Percentiles rank a stretch among this genome's conserved stretches.
Evolutionary conservation across 1,140 invertebrate genomes (phyloP).

Genomic region (Temnothorax longispinosus): DNA sequence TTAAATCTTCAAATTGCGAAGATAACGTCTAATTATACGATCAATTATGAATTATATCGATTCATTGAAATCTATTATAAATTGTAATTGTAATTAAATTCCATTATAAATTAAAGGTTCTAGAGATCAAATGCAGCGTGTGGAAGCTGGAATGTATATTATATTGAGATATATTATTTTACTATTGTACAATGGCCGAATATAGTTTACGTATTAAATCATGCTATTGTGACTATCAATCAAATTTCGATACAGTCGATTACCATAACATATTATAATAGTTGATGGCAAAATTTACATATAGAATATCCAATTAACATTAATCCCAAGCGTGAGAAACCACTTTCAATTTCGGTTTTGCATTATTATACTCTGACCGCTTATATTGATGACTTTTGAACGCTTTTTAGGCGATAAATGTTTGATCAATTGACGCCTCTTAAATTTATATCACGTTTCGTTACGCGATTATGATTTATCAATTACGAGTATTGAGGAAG

Average conservation of each 20-base stretch:
- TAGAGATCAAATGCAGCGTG: neutral
- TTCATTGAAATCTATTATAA: neutral
- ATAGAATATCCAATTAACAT: slow-evolving; percentile 26
- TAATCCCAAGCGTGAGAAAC: slow-evolving; percentile 24
- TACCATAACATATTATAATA: slow-evolving; percentile 37
- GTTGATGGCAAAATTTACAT: slow-evolving; percentile 46
- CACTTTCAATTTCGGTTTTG: slow-evolving; percentile 49
- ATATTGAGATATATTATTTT: neutral
- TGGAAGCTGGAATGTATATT: slow-evolving; percentile 1
- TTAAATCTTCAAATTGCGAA: neutral
- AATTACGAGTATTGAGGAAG: neutral
- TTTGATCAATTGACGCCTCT: neutral
- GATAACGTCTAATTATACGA: neutral
- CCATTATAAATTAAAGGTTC: neutral
- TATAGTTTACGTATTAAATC: slow-evolving; percentile 25
- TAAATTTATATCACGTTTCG: neutral
- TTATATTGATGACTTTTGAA: slow-evolving; percentile 14
- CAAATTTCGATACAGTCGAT: slow-evolving; percentile 41
- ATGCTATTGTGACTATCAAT: slow-evolving; percentile 40
- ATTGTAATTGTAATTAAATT: neutral
- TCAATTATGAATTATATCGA: neutral
- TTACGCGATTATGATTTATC: neutral
- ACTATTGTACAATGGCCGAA: neutral
- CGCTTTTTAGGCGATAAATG: slow-evolving; percentile 22
- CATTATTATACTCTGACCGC: slow-evolving; percentile 30